A percentile compares a stretch with the other conserved stretches of the same genome.
These are phyloP conservation scores for Hippasteria phrygiana DNA, from an alignment of 53 echinoderm and acorn worm species.

Conservation along the genomic window DNA sequence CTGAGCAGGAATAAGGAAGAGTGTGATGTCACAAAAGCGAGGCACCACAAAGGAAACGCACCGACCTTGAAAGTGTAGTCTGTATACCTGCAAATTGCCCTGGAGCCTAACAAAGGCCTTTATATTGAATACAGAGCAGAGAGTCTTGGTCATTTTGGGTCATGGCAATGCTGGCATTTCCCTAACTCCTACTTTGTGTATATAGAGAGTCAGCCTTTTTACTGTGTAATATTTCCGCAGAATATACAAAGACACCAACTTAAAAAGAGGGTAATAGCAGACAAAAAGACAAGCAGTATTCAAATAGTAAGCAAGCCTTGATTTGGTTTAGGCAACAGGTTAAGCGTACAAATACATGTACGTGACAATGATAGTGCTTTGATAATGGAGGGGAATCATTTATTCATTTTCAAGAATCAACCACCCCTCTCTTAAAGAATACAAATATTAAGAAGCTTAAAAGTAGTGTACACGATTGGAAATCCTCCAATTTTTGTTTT, in stretches of 20 bases:
- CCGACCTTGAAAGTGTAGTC: constrained; percentile 66
- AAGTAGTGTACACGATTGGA: no score
- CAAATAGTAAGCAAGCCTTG: no score
- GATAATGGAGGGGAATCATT: not conserved
- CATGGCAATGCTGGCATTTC: constrained; percentile 39
- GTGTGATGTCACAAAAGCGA: constrained; percentile 72
- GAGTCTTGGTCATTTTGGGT: constrained; percentile 67
- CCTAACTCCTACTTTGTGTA: constrained; percentile 1
- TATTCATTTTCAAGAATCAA: no score
- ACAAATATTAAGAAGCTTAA: not conserved
- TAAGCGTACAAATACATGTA: no score
- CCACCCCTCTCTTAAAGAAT: not conserved
- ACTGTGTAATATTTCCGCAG: not conserved
- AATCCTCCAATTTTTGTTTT: no score
- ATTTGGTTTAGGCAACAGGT: no score
- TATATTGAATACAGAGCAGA: constrained; percentile 17
- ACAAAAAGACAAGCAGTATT: not conserved
- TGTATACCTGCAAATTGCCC: constrained; percentile 46
- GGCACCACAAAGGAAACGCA: constrained; percentile 62
- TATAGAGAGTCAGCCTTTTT: not conserved
- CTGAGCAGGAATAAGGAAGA: constrained; percentile 70
- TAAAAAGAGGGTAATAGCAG: not conserved
- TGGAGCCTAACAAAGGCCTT: constrained; percentile 61
- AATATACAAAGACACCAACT: not conserved
- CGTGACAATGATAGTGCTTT: not conserved